Percentiles rank a stretch among this genome's conserved stretches.
Evolutionary conservation across 2,888 invertebrate species (phyloP).

Genomic region (Axea sp.): DNA sequence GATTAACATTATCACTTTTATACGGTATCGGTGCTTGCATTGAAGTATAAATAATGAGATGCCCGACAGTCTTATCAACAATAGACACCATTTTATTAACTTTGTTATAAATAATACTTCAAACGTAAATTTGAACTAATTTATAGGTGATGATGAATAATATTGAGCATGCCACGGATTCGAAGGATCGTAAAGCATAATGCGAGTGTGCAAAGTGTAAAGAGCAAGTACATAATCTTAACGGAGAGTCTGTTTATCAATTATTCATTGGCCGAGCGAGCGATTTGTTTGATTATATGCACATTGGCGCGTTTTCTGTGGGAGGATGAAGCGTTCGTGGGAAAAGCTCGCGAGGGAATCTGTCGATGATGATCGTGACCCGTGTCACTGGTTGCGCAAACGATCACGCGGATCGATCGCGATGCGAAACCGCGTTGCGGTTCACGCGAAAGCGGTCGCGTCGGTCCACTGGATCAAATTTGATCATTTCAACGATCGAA

Average conservation of each 20-base stretch:
- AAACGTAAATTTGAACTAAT: neutral
- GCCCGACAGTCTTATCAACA: no score
- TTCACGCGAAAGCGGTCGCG: conserved; percentile 27
- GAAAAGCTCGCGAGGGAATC: conserved; percentile 45
- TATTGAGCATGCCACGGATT: neutral
- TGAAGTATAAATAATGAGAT: no score
- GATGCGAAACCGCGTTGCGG: conserved; percentile 25
- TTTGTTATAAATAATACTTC: no score
- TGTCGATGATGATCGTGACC: conserved; percentile 37
- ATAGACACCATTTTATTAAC: conserved; percentile 1
- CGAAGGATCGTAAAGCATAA: conserved; percentile 33
- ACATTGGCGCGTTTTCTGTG: conserved; percentile 14
- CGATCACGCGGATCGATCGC: conserved; percentile 15
- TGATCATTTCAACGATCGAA: conserved; percentile 23
- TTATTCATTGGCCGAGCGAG: conserved; percentile 38
- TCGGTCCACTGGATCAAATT: conserved; percentile 31
- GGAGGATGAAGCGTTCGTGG: conserved; percentile 28
- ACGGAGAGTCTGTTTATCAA: conserved; percentile 32
- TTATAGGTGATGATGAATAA: conserved; percentile 31
- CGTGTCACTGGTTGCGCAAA: conserved; percentile 39
- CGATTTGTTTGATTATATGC: conserved; percentile 29
- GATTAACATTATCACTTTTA: no score
- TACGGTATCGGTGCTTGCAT: no score
- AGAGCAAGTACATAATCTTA: conserved; percentile 28
- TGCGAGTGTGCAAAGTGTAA: conserved; percentile 31